Evolutionary conservation across 2,797 vertebrate genomes (phyloP), one percentile per base, ranked within the genome.

Genomic region (Ciconia nigra): DNA sequence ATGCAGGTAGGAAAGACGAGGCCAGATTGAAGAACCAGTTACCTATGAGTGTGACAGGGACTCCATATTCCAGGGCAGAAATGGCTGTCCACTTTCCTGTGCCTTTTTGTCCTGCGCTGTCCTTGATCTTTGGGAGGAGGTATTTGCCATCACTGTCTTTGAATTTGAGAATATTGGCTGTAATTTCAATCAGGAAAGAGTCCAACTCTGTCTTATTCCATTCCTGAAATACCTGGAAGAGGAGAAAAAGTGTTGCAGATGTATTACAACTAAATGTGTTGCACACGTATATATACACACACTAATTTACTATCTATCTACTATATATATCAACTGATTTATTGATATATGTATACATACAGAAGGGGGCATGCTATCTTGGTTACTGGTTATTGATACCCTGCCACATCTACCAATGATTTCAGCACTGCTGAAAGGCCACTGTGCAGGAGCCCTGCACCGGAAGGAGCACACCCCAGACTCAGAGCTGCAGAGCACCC

Each of bases 171-270:
- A 99, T 99, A 90, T 98, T 98, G 44, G 99, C 99, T 2, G 99
- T 99, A 98, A 99, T 99, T 97, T 99, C 99, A 17, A 99, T 99
- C 87, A 99, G 98, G 98, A 99, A 99, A 5, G 99, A 99, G 97
- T 99, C 99, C 95, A 99, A 82, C 96, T 99, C 99, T 0, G 99
- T 99, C 97, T 99, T 99, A 98, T 99, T 99, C 99, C 99, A 99
- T 7, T 97, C 97, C 57, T 99, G 94, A 81, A 99, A 99, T 3
- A 98, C 98, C 99, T 99, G n/a, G 5, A 42, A 28, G 69, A n/a
- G 54, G 46, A 85, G 46, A 91, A 7, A n/a, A 49, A 35, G 42
- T 17, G 15, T 39, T 9, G 37, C 37, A 39, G 37, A 39, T 39
- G 37, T 39, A 39, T 39, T 11, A 39, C 37, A 39, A 39, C 37